A percentile compares a stretch with the other conserved stretches of the same genome.
These are phyloP conservation scores for Rhopilema esculentum DNA, from an alignment of 30 jellyfish, hydroid and myxozoan species.

Conservation along the genomic window DNA sequence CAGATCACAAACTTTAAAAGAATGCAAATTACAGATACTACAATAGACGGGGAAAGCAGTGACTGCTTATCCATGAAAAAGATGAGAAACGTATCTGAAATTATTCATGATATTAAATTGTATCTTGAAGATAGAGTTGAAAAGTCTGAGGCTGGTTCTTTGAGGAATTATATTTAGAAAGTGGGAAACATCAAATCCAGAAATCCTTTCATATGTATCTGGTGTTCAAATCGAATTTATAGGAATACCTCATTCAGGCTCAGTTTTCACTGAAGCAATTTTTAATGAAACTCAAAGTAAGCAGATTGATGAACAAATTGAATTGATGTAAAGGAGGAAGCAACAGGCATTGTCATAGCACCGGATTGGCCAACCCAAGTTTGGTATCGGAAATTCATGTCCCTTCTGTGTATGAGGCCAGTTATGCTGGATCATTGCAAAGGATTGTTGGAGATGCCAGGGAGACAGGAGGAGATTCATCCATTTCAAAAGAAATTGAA, in stretches of 20 bases:
- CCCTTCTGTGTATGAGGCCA: neutral
- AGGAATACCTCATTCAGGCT: neutral
- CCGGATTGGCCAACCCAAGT: constrained; percentile 15
- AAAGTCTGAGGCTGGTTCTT: no score
- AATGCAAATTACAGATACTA: no score
- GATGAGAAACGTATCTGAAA: no score
- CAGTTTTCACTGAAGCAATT: neutral
- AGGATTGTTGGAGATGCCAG: neutral
- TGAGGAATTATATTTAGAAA: no score
- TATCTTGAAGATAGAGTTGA: no score
- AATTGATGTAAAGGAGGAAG: neutral
- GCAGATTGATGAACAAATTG: constrained; percentile 5
- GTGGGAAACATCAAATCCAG: constrained; percentile 24
- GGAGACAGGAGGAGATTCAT: neutral
- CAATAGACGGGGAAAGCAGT: no score
- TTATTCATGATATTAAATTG: no score
- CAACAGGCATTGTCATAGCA: neutral
- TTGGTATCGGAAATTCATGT: neutral
- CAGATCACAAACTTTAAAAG: no score
- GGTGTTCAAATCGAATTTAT: constrained; percentile 17
- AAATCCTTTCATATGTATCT: neutral
- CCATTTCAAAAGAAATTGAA: constrained; percentile 6
- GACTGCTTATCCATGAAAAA: no score
- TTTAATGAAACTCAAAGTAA: neutral
- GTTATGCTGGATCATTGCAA: neutral